Evolutionary conservation across 1,140 invertebrate genomes (phyloP), one percentile per base, ranked within the genome.

Genomic region (Eupeodes corollae): DNA sequence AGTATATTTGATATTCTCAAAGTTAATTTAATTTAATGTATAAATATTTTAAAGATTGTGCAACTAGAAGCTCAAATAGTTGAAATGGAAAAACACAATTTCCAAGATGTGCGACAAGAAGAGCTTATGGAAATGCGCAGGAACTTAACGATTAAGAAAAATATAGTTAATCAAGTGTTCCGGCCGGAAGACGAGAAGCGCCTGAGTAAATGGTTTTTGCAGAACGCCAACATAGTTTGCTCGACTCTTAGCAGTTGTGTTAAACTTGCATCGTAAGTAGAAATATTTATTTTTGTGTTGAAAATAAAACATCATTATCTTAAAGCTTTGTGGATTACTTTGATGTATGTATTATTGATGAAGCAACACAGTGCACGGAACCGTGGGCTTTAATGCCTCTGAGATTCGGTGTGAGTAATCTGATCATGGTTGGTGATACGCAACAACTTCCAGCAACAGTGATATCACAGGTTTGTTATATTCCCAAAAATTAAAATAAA

Each of bases 351-450:
- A 89, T 96, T 32, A 77, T 95, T 31, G 91, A 97, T 66, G 91
- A 97, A 70, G 90, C 91, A 13, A 86, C 88, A 0, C 89, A 94
- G 56, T 83, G 82, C 52, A 80, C 80, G 16, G 91, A 95, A 67
- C 79, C 85, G 0, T 86, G 89, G 56, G 82, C 81, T 13, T 66
- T 94, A 19, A 77, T 89, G 44, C 90, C 91, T 0, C 69, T 95
- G 6, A 75, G 81, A 55, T 73, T 84, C 43, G 77, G 77, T 21
- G 75, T 90, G 9, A 75, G 75, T 10, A 82, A 77, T 47, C 71
- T 96, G 34, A 77, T 95, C 15, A 68, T 98, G 35, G 86, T 96
- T 18, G 92, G 93, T 0, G 92, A 97, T 72, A 83, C 84, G 6
- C 76, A 84, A 55, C 91, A 96, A 63, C 67, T 96, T 18, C 84